Conservation (phyloP, 2,888 invertebrate species). For the Drosophila prostipennis region DNA sequence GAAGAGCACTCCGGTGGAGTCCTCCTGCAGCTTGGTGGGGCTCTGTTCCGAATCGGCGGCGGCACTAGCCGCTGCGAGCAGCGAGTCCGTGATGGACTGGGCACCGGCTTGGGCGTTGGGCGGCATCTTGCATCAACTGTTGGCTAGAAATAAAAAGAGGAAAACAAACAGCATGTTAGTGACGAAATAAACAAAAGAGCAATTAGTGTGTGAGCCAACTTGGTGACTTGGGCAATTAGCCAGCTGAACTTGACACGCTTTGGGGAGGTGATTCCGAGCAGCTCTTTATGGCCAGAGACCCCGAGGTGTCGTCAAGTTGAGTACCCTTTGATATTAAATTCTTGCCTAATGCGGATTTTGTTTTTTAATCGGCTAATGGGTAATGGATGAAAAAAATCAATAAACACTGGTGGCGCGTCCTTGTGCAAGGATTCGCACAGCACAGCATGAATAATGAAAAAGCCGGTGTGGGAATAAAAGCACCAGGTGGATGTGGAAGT, state of each 20-base stretch:
- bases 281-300: conserved; percentile 24
- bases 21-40: conserved; percentile 73
- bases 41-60: conserved; percentile 69
- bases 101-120: conserved; percentile 85
- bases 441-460: conserved; percentile 43
- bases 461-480: conserved; percentile 46
- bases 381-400: conserved; percentile 49
- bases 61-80: conserved; percentile 67
- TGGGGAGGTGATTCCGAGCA: conserved; percentile 3
- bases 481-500: conserved; percentile 1
- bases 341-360: conserved; percentile 4
- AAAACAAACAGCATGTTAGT: conserved; percentile 9
- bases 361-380: neutral
- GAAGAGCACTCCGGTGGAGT: conserved; percentile 87
- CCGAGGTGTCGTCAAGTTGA: conserved; percentile 6
- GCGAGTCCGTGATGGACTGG: conserved; percentile 80
- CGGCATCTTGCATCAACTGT: conserved; percentile 84
- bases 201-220: conserved; percentile 37
- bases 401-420: conserved; percentile 51
- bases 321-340: conserved; percentile 11
- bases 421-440: conserved; percentile 43
- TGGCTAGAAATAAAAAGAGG: conserved; percentile 10
- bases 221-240: conserved; percentile 47
- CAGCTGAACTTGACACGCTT: conserved; percentile 69
- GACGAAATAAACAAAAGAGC: conserved; percentile 22